Base-by-base conservation (phyloP, 2,797 vertebrate species). In the Scomberomorus guttatus region DNA sequence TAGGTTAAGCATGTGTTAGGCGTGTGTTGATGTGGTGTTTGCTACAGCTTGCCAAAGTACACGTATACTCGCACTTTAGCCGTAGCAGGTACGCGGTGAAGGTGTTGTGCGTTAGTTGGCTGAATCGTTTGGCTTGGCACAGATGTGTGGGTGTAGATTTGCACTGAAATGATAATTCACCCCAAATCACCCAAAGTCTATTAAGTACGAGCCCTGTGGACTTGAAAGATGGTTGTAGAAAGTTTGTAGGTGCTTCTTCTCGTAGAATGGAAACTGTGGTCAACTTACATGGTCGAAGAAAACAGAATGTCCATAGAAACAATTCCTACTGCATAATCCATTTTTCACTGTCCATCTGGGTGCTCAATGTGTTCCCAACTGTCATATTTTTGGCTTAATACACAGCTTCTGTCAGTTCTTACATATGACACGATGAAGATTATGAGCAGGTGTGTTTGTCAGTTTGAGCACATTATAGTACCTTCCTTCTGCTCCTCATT, bases 321-420 rank as follows among this genome's bases (percentile, higher is more conserved):
- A 77, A 59, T 34, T 72, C 55, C 60, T 58, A 27, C 66, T 46
- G 46, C 51, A 74, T 50, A 59, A 72, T 77, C 63, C 18, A 55
- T 42, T 37, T 78, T 59, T 60, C 46, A 5, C 37, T 17, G 55
- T 83, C 91, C 91, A 89, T 92, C 88, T 90, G 87, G 65, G 71
- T 6, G 46, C 37, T 70, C 51, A 17, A 44, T 39, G 46, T 59
- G 70, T 58, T 85, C 81, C 79, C 86, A 42, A 82, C 65, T 65
- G 79, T 78, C 72, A 18, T 11, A 58, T 69, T 60, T 65, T 57
- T 75, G 67, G 61, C 81, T 17, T 15, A 71, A 20, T 18, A 32
- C 12, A 0, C 25, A 42, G 25, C 15, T 65, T 81, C 64, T 72
- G 39, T 64, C 58, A 50, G 1, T 59, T 60, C 29, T 75, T 5